phyloP scores from a whole-genome alignment of 2,113 vertebrate genomes.

The Leptobrachium leishanense region DNA sequence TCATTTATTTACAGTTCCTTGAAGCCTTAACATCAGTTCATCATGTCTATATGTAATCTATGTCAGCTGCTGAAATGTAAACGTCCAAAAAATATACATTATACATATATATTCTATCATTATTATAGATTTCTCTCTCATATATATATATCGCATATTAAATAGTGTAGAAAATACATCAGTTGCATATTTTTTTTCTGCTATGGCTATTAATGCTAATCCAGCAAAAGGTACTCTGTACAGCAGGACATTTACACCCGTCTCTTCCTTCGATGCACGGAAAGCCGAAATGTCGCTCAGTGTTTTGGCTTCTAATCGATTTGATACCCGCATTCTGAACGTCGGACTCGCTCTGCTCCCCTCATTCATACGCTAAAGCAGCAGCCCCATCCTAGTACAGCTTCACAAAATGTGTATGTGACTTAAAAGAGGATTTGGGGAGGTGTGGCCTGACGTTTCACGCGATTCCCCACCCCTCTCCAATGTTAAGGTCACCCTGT shows the following conservation, averaged over 20 bases:
- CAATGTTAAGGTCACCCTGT: too few species aligned
- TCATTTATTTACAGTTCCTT: too few species aligned
- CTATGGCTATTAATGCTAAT: slow-evolving; percentile 40
- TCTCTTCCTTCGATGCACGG: background rate
- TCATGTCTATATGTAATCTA: background rate
- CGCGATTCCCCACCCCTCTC: too few species aligned
- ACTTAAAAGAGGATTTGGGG: too few species aligned
- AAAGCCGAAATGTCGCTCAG: slow-evolving; percentile 26
- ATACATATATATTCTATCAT: slow-evolving; percentile 6
- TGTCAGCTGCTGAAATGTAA: slow-evolving; percentile 11
- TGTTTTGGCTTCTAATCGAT: background rate
- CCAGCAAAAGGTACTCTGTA: background rate
- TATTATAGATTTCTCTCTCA: background rate
- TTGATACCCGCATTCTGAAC: slow-evolving; percentile 32
- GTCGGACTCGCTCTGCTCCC: background rate
- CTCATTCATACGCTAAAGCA: slow-evolving; percentile 15
- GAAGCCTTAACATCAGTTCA: too few species aligned
- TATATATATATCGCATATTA: slow-evolving; percentile 13
- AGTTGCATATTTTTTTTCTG: slow-evolving; percentile 31
- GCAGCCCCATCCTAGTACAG: background rate
- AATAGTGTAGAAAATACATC: slow-evolving; percentile 28
- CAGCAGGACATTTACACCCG: slow-evolving; percentile 30
- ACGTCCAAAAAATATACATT: background rate
- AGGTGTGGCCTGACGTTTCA: too few species aligned
- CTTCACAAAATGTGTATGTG: too few species aligned